Evolutionary conservation across 2,113 vertebrate species (phyloP).

Genomic region (Rhipidura dahli): DNA sequence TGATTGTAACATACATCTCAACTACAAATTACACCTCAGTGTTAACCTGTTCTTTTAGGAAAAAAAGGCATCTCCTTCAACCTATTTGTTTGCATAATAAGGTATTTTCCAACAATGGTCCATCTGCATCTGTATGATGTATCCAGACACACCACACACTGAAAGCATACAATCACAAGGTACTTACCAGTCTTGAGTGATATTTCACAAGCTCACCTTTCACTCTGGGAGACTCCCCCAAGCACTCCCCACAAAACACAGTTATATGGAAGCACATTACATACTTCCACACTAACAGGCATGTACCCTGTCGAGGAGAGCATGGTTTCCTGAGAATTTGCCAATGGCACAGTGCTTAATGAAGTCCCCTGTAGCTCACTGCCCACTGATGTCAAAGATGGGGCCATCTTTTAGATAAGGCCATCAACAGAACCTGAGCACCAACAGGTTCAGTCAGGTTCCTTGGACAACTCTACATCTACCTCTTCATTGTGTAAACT

Average conservation of each 20-base stretch:
- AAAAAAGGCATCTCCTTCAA: not conserved
- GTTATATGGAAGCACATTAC: not conserved
- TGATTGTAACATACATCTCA: not conserved
- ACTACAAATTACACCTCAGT: not conserved
- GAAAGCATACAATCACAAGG: not conserved
- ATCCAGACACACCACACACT: not conserved
- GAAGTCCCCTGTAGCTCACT: not conserved
- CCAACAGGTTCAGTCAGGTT: not conserved
- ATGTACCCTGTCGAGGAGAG: not conserved
- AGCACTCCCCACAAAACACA: not conserved
- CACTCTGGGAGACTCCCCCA: not conserved
- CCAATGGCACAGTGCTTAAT: not conserved
- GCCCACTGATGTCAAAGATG: not conserved
- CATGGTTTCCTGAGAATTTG: not conserved
- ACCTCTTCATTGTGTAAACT: not conserved
- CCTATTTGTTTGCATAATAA: not conserved
- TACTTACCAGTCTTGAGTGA: not conserved
- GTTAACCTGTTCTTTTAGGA: not conserved
- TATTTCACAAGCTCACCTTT: not conserved
- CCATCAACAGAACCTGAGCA: not conserved
- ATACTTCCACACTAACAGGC: not conserved
- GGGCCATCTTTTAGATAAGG: not conserved
- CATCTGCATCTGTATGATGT: accelerated
- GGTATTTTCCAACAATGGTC: not conserved
- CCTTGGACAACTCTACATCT: not conserved